Evolutionary conservation across 1,140 invertebrate species (phyloP), one percentile per base, ranked within the genome.

Genomic region (Macrotrachela quadricornifera): DNA sequence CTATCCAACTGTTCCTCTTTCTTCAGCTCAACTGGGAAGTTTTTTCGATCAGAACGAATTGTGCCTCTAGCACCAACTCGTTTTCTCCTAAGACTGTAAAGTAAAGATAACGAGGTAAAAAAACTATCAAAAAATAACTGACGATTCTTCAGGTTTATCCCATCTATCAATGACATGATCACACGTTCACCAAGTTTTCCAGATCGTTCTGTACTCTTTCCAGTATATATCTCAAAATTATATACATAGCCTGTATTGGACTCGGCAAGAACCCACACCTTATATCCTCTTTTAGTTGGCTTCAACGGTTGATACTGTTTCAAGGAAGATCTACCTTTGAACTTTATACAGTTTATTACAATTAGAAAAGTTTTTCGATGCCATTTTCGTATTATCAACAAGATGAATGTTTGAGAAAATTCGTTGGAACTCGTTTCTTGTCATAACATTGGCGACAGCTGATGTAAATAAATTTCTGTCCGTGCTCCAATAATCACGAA

Each of bases 221-320:
- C 69, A 16, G 62, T 65, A 58, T 73, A 71, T 43, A 72, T 62
- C 57, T 68, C 57, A 61, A 70, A 72, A 51, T 66, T 59, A 49
- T 60, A 64, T 50, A 67, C 63, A 57, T 68, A 73, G 30, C 69
- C 66, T 15, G 61, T 58, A 10, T 47, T 55, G 41, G 61, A 42
- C 56, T 66, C 61, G 51, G 58, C 58, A 40, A 59, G 36, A 41
- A 57, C 40, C 61, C 63, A 65, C 17, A 64, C 56, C 59, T 64
- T 65, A 44, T 64, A 63, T 16, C 65, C 65, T 48, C 59, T 44
- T 59, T 67, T 65, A 16, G 59, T 61, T 6, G 61, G 60, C 51
- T 66, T 66, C 37, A 64, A 21, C 17, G 63, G 63, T 40, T 62
- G 46, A 51, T 64, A 66, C 50, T 65, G 48, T 47, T 56, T 56